A percentile compares a stretch with the other conserved stretches of the same genome.
These are phyloP conservation scores for Neomorphus geoffroyi DNA, from an alignment of 2,797 vertebrate genomes.

Conservation along the genomic window DNA sequence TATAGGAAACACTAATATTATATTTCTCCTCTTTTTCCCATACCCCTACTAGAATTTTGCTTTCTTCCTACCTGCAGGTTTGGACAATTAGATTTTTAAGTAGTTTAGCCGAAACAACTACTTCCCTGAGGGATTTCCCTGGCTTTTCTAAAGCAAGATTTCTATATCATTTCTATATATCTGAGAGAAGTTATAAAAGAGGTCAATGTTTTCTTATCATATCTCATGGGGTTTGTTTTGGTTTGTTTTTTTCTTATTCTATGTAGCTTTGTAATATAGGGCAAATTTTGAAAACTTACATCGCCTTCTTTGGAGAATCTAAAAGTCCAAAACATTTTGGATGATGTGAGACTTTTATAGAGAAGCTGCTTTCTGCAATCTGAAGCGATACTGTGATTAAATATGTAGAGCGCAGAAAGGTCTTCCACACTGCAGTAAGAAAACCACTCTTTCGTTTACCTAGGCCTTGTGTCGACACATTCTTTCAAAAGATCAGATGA, in stretches of 20 bases:
- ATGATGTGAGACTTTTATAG: not conserved
- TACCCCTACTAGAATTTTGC: not conserved
- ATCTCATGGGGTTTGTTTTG: not conserved
- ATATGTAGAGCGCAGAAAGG: not conserved
- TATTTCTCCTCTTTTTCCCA: not conserved
- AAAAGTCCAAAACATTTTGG: not conserved
- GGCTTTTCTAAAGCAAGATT: not conserved
- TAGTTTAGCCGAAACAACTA: not conserved
- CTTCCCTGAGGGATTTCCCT: not conserved
- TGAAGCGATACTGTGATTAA: not conserved
- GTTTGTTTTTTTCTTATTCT: not conserved
- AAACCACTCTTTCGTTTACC: not conserved
- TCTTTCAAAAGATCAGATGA: not conserved
- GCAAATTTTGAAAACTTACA: not conserved
- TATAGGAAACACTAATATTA: not conserved
- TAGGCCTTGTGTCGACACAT: not conserved
- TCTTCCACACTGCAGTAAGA: not conserved
- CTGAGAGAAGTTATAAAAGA: too few species aligned
- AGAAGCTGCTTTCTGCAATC: not conserved
- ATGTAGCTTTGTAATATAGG: not conserved
- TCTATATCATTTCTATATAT: not conserved
- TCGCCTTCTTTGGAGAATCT: not conserved
- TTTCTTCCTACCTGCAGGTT: not conserved
- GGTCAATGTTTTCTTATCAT: not conserved
- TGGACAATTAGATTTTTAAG: not conserved